phyloP scores from a whole-genome alignment of 2,797 vertebrate genomes.

The Hyperoplus lanceolatus region DNA sequence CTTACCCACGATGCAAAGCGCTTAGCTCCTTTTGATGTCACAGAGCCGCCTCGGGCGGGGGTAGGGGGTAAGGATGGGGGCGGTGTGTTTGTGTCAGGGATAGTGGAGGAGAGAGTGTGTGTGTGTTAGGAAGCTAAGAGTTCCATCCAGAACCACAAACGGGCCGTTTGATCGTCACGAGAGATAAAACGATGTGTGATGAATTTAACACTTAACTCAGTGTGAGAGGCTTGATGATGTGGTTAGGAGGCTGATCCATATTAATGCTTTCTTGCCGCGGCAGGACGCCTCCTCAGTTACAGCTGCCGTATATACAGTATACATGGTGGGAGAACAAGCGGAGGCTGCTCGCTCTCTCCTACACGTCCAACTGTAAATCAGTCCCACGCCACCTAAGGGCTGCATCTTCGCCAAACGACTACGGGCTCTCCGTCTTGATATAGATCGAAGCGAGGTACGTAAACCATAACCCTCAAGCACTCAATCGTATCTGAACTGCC shows the following conservation, averaged over 20 bases:
- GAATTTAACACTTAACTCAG: conserved; percentile 83
- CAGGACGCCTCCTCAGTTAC: conserved; percentile 68
- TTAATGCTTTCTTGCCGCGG: conserved; percentile 76
- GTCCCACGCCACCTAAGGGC: conserved; percentile 24
- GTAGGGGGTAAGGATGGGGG: conserved; percentile 76
- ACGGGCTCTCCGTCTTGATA: conserved; percentile 33
- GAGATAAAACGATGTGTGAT: conserved; percentile 82
- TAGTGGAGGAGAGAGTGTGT: conserved; percentile 48
- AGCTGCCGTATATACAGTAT: conserved; percentile 54
- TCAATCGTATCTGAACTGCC: conserved; percentile 50
- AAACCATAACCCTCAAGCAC: conserved; percentile 57
- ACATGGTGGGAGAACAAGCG: conserved; percentile 29
- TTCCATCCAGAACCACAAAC: conserved; percentile 79
- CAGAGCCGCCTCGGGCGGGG: conserved; percentile 77
- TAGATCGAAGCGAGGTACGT: conserved; percentile 48
- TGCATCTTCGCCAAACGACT: conserved; percentile 49
- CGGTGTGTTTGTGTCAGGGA: conserved; percentile 67
- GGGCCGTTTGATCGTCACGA: conserved; percentile 80
- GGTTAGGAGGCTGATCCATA: conserved; percentile 80
- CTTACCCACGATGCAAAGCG: conserved; percentile 85
- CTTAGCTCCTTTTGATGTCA: conserved; percentile 86
- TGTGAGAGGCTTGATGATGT: conserved; percentile 81
- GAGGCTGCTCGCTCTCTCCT: conserved; percentile 16
- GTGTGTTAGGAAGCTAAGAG: conserved; percentile 59
- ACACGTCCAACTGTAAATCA: conserved; percentile 36